A percentile compares a stretch with the other conserved stretches of the same genome.
Conservation (phyloP, 1,140 invertebrate genomes). For the Penaeus japonicus region DNA sequence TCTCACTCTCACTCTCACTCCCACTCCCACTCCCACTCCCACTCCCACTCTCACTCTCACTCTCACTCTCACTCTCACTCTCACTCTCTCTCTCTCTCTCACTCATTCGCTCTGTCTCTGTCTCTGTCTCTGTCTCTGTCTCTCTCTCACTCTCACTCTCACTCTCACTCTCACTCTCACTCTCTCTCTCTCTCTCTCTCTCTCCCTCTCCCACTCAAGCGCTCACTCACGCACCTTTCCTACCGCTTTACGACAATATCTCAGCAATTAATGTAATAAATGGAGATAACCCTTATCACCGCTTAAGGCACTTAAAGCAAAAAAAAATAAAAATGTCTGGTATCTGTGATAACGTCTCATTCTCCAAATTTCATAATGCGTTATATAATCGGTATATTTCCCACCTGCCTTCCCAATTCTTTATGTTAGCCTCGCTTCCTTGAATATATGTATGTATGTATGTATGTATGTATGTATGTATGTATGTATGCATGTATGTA, state of each 20-base stretch:
- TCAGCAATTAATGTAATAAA: too few species aligned
- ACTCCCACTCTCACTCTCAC: not conserved
- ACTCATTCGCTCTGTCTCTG: not conserved
- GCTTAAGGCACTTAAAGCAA: too few species aligned
- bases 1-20: not conserved
- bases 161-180: not conserved
- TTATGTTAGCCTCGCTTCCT: too few species aligned
- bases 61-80: not conserved
- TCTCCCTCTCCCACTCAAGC: not conserved
- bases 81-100: not conserved
- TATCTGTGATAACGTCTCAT: too few species aligned
- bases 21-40: not conserved
- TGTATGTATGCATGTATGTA: not conserved
- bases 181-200: not conserved
- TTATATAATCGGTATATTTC: too few species aligned
- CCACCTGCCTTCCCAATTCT: too few species aligned
- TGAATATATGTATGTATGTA: not conserved
- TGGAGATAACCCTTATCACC: too few species aligned
- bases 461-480: not conserved
- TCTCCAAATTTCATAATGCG: too few species aligned
- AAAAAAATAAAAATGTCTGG: too few species aligned
- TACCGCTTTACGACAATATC: too few species aligned
- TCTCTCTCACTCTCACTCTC: not conserved
- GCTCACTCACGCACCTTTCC: not conserved
- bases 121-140: not conserved